Percentiles rank a stretch among this genome's conserved stretches.
Conservation (phyloP, 2,113 vertebrate species). For the Coryphaenoides rupestris region DNA sequence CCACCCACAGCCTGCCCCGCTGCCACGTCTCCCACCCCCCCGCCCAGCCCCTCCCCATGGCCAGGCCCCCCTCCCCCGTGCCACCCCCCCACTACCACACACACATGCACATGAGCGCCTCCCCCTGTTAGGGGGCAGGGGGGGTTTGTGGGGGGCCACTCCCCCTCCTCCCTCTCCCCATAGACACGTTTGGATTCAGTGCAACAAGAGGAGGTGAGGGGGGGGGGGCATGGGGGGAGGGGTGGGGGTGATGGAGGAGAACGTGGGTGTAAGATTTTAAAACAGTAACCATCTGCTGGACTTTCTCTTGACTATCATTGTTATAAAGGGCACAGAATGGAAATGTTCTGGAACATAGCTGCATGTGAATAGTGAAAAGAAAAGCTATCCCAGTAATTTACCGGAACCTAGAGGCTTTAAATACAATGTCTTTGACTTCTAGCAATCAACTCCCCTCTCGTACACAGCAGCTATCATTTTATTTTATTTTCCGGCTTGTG, state of each 20-base stretch:
- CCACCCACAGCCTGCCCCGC: conserved; percentile 60
- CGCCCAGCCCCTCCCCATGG: conserved; percentile 62
- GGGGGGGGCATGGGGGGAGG: not conserved
- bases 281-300: not conserved
- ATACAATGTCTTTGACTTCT: conserved; percentile 46
- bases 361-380: no score
- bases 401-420: no score
- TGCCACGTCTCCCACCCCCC: conserved; percentile 58
- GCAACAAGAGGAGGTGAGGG: conserved; percentile 29
- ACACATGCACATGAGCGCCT: conserved; percentile 87
- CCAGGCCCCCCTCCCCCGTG: conserved; percentile 69
- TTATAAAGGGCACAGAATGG: no score
- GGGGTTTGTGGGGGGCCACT: no score
- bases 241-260: not conserved
- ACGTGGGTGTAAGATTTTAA: not conserved
- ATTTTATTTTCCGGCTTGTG: no score
- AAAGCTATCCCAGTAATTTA: no score
- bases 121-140: conserved; percentile 78
- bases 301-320: no score
- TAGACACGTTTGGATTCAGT: conserved; percentile 41
- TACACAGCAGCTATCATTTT: no score
- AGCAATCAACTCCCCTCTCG: conserved; percentile 58
- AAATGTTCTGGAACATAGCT: no score
- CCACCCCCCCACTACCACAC: conserved; percentile 86
- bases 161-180: conserved; percentile 37